phyloP scores from a whole-genome alignment of 2,113 vertebrate species.

The Motacilla alba region DNA sequence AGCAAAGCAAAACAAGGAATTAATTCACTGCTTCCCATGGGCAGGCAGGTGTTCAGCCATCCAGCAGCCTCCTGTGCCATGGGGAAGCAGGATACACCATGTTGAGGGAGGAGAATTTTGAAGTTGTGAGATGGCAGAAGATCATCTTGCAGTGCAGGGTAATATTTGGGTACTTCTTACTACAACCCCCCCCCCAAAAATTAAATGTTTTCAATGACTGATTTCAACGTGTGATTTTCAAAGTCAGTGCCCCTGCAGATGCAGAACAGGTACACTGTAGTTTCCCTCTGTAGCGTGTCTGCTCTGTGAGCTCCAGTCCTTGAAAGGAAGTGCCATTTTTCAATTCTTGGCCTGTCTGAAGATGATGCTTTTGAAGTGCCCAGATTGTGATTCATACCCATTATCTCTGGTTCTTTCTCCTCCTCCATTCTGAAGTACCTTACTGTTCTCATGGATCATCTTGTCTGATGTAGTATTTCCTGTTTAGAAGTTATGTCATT shows the following conservation, averaged over 20 bases:
- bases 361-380: not conserved
- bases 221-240: not conserved
- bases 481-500: not conserved
- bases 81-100: not conserved
- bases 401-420: not conserved
- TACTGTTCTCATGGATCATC: fast-evolving
- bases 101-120: not conserved
- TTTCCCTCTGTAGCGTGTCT: not conserved
- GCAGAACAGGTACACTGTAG: not conserved
- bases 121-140: not conserved
- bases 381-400: fast-evolving
- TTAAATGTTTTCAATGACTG: not conserved
- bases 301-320: not conserved
- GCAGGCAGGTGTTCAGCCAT: not conserved
- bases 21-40: not conserved
- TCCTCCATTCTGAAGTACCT: not conserved
- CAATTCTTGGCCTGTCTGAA: not conserved
- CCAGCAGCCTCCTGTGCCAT: not conserved
- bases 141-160: not conserved
- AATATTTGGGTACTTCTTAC: too few relatives aligned
- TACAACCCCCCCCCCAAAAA: too few relatives aligned
- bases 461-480: not conserved
- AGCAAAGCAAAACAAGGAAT: not conserved
- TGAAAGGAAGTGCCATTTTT: not conserved
- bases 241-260: fast-evolving